Evolutionary conservation across 2,797 vertebrate genomes (phyloP).

Genomic region (Gymnothorax javanicus): DNA sequence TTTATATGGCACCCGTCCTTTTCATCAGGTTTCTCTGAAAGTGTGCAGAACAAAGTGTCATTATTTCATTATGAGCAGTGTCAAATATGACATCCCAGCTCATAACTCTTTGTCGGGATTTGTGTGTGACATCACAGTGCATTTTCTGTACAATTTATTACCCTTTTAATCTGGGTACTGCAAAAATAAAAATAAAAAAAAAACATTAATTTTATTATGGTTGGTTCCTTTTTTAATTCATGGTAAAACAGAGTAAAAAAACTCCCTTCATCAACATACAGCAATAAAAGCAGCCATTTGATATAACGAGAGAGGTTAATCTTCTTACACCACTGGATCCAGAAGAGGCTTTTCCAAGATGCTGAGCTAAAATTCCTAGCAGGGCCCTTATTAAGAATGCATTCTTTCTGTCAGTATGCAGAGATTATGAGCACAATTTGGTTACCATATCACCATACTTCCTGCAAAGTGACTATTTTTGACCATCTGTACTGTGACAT

Average conservation of each 20-base stretch:
- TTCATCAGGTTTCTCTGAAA: background rate
- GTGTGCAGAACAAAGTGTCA: background rate
- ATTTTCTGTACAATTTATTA: constrained; percentile 14
- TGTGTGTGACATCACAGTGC: constrained; percentile 5
- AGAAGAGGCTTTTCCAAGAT: background rate
- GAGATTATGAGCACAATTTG: background rate
- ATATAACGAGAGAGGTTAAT: constrained; percentile 36
- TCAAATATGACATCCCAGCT: background rate
- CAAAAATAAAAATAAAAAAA: background rate
- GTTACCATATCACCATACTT: background rate
- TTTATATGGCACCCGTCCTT: background rate
- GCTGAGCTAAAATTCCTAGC: background rate
- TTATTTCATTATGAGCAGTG: constrained; percentile 17
- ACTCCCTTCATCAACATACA: background rate
- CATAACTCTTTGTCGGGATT: constrained; percentile 3
- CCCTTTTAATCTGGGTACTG: background rate
- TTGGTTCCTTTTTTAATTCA: background rate
- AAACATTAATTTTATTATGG: background rate
- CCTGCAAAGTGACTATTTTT: background rate
- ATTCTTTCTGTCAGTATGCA: background rate
- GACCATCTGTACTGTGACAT: background rate
- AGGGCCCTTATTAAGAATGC: background rate
- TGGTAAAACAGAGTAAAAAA: background rate
- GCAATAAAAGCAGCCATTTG: constrained; percentile 30
- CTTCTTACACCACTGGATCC: constrained; percentile 33